Conservation (phyloP, 2,888 invertebrate species). For the Drosophila paranaensis region DNA sequence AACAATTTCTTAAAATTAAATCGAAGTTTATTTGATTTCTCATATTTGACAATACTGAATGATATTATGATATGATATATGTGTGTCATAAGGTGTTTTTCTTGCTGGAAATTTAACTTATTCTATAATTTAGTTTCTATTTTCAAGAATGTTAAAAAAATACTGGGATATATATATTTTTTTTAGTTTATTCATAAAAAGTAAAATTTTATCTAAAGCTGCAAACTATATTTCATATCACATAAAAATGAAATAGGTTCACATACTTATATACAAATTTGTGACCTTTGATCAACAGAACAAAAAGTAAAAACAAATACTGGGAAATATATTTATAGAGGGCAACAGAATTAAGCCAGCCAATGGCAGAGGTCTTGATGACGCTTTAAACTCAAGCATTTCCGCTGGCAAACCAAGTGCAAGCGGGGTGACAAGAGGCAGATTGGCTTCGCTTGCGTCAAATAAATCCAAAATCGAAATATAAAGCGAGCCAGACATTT, state of each 20-base stretch:
- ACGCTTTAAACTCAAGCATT: slow-evolving; percentile 12
- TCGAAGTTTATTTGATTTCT: not conserved
- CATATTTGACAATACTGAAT: not conserved
- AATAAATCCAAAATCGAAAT: not conserved
- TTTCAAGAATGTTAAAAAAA: too few relatives aligned
- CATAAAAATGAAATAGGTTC: too few relatives aligned
- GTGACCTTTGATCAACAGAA: not conserved
- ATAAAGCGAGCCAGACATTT: slow-evolving; percentile 7
- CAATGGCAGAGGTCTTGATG: not conserved
- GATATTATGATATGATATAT: too few relatives aligned
- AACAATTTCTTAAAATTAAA: not conserved
- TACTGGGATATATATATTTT: too few relatives aligned
- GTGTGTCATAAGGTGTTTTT: not conserved
- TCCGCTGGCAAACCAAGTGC: slow-evolving; percentile 23
- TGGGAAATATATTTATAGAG: not conserved
- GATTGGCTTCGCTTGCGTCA: slow-evolving; percentile 23
- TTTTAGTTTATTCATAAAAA: too few relatives aligned
- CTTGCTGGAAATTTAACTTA: too few relatives aligned
- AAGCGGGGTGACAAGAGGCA: not conserved
- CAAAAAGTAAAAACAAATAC: not conserved
- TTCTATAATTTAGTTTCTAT: too few relatives aligned
- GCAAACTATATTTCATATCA: too few relatives aligned
- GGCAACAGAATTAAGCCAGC: not conserved
- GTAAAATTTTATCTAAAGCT: too few relatives aligned
- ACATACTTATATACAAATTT: too few relatives aligned